A percentile compares a stretch with the other conserved stretches of the same genome.
These are phyloP conservation scores for Xenopus borealis DNA, from an alignment of 2,113 vertebrate genomes.

Conservation along the genomic window DNA sequence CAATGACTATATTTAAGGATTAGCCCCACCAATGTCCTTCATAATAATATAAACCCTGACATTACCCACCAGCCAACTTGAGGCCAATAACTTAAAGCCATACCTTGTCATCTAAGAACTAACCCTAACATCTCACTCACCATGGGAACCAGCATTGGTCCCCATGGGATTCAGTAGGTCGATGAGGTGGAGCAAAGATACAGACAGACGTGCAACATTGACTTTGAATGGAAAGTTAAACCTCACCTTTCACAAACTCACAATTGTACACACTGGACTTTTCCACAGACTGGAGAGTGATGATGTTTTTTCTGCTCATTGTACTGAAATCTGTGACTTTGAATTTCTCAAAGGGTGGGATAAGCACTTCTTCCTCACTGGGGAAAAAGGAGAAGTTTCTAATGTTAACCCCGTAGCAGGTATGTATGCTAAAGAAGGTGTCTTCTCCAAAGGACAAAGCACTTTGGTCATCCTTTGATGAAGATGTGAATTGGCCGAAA, in stretches of 20 bases:
- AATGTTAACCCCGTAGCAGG: constrained; percentile 47
- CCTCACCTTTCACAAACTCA: constrained; percentile 23
- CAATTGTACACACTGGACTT: constrained; percentile 38
- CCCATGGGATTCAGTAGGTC: too few relatives aligned
- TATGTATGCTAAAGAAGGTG: constrained; percentile 59
- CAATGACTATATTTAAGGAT: too few relatives aligned
- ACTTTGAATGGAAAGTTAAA: background rate
- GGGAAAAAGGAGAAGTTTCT: constrained; percentile 53
- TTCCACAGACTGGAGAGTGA: constrained; percentile 23
- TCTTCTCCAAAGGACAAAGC: constrained; percentile 52
- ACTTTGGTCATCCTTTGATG: background rate
- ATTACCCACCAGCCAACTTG: too few relatives aligned
- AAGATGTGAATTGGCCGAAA: constrained; percentile 54
- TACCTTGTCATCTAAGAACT: too few relatives aligned
- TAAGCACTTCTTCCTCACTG: constrained; percentile 58
- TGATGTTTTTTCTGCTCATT: constrained; percentile 1
- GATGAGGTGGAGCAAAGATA: too few relatives aligned
- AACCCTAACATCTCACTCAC: too few relatives aligned
- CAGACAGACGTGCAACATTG: too few relatives aligned
- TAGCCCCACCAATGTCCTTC: too few relatives aligned
- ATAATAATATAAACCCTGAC: too few relatives aligned
- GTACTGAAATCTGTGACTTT: constrained; percentile 24
- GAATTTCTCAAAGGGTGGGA: constrained; percentile 58
- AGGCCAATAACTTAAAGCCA: too few relatives aligned
- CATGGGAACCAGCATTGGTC: too few relatives aligned